phyloP scores from a whole-genome alignment of 2,113 vertebrate species.

The Coptodon bakossiorum region DNA sequence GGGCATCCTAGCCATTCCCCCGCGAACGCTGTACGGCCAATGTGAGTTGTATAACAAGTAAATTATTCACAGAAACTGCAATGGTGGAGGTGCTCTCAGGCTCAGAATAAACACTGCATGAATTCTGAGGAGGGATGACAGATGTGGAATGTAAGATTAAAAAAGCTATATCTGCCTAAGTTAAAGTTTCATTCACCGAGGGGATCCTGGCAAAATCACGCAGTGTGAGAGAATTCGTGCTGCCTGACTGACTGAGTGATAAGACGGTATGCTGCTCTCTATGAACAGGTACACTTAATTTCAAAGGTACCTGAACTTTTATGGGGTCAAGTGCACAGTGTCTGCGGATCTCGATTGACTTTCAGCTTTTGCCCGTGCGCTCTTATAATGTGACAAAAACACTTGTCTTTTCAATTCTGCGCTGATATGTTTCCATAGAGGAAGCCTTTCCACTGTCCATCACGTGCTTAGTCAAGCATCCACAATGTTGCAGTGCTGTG shows the following conservation, averaged over 20 bases:
- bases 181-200: conserved; percentile 58
- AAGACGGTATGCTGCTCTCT: background rate
- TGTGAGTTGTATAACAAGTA: conserved; percentile 42
- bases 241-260: background rate
- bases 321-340: background rate
- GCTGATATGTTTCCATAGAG: background rate
- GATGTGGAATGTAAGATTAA: conserved; percentile 47
- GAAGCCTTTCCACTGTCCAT: background rate
- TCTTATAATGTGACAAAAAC: background rate
- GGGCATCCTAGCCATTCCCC: conserved; percentile 7
- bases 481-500: background rate
- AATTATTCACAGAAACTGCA: conserved; percentile 65
- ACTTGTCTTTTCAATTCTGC: background rate
- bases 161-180: conserved; percentile 38
- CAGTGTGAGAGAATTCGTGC: background rate
- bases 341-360: background rate
- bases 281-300: background rate
- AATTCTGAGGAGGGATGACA: conserved; percentile 22
- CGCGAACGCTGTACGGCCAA: background rate
- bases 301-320: background rate
- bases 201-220: conserved; percentile 4
- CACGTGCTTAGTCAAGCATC: conserved; percentile 8
- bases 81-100: conserved; percentile 37
- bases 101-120: conserved; percentile 52
- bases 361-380: background rate